These are phyloP conservation scores for Trachythela sp. DNA, from an alignment of 64 coral and sea anemone species.

Conservation along the genomic window DNA sequence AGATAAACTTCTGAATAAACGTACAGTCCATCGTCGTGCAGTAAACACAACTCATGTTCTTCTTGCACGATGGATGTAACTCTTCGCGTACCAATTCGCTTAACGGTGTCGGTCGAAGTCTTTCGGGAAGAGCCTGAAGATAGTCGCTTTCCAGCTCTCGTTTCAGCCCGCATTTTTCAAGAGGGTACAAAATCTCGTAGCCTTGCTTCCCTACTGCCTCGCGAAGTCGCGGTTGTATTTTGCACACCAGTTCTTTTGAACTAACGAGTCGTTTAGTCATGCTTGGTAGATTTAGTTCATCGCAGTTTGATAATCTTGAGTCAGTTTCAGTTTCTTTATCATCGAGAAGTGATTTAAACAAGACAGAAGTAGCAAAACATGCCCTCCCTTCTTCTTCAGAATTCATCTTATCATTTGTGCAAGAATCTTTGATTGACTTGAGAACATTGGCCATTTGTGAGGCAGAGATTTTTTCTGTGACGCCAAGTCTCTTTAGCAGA, in stretches of 20 bases:
- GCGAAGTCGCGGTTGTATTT: neutral
- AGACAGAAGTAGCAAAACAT: neutral
- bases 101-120: neutral
- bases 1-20: neutral
- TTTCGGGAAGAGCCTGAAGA: neutral
- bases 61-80: neutral
- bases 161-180: neutral
- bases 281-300: neutral
- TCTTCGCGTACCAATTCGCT: neutral
- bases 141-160: neutral
- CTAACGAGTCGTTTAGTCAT: neutral
- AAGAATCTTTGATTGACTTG: slow-evolving; percentile 3
- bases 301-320: neutral
- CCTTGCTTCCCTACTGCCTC: neutral
- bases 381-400: neutral
- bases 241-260: neutral
- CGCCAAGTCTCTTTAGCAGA: neutral
- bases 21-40: neutral
- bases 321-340: neutral
- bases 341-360: neutral
- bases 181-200: neutral
- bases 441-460: neutral
- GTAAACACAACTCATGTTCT: neutral
- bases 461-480: neutral
- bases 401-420: neutral